Evolutionary conservation across 2,888 invertebrate species (phyloP).

Genomic region (Plebejus argus): DNA sequence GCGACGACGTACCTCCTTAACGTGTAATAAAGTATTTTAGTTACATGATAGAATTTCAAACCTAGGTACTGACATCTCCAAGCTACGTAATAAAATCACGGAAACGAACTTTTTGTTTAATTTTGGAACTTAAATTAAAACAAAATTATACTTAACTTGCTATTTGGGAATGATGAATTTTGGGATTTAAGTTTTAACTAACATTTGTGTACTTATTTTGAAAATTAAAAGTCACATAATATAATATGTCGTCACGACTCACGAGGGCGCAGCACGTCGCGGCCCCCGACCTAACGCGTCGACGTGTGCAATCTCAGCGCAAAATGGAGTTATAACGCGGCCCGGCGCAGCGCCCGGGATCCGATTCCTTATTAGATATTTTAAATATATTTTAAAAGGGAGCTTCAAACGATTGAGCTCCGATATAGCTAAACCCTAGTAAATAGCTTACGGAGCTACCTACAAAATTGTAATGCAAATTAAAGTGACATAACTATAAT

Average conservation of each 20-base stretch:
- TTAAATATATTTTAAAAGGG: background rate
- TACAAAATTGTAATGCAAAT: background rate
- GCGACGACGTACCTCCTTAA: too few species aligned
- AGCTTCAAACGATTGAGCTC: background rate
- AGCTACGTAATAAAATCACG: too few species aligned
- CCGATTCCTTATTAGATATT: background rate
- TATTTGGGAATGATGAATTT: too few species aligned
- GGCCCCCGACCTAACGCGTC: background rate
- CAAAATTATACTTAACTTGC: too few species aligned
- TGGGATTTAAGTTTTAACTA: too few species aligned
- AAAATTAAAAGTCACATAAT: too few species aligned
- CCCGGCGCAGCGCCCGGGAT: background rate
- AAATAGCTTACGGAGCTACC: background rate
- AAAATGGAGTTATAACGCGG: background rate
- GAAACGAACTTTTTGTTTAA: too few species aligned
- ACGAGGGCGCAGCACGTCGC: constrained; percentile 36
- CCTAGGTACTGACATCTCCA: too few species aligned
- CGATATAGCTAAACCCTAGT: background rate
- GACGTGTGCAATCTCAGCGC: background rate
- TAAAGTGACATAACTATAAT: background rate
- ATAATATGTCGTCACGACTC: constrained; percentile 39
- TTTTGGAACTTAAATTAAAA: too few species aligned
- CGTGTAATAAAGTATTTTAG: too few species aligned
- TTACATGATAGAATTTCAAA: too few species aligned
- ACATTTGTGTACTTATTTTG: too few species aligned